These are phyloP conservation scores for Calameuta filiformis DNA, from an alignment of 2,888 invertebrate genomes.

Conservation along the genomic window DNA sequence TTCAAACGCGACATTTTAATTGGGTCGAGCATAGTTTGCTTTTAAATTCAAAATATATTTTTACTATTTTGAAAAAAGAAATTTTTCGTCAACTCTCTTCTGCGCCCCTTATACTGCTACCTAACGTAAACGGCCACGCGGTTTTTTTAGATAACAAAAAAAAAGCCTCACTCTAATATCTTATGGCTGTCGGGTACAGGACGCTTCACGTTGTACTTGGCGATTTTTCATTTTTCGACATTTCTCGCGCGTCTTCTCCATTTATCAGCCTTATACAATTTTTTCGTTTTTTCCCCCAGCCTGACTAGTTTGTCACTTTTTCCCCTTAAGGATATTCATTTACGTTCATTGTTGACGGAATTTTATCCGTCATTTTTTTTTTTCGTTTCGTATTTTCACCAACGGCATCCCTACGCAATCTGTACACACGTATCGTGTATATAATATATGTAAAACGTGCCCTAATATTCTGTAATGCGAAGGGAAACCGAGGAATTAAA, in stretches of 20 bases:
- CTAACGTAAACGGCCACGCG: background rate
- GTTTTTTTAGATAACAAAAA: background rate
- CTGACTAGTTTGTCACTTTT: background rate
- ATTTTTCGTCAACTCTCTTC: background rate
- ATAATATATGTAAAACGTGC: background rate
- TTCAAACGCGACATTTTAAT: background rate
- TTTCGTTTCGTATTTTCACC: background rate
- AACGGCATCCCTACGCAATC: background rate
- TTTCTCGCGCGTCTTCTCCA: background rate
- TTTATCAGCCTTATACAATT: background rate
- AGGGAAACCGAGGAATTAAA: background rate
- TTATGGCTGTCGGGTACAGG: slow-evolving; percentile 43
- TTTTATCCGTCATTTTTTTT: background rate
- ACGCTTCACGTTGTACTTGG: slow-evolving; percentile 26
- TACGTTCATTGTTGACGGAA: background rate
- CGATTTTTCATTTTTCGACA: slow-evolving; percentile 1
- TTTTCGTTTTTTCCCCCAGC: background rate
- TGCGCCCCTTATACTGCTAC: background rate
- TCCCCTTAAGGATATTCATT: background rate
- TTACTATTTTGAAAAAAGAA: background rate
- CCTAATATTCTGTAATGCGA: background rate
- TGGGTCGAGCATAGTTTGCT: background rate
- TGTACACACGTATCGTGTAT: background rate
- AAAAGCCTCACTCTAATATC: background rate
- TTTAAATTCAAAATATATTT: background rate